Base-by-base conservation (phyloP, 2,888 invertebrate species). In the Electrophaes corylata region DNA sequence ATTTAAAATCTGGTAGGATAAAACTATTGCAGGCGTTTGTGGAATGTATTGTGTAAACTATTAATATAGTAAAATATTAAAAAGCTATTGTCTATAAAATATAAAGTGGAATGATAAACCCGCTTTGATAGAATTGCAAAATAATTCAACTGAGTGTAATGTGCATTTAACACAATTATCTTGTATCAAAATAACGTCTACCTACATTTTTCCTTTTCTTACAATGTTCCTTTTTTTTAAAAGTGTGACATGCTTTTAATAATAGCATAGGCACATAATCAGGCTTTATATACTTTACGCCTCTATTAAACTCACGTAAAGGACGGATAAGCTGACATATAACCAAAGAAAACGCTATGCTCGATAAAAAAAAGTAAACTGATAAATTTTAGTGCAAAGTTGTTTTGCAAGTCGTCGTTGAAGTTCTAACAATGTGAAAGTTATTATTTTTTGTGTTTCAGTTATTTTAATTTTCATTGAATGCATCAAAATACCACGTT, bases 291-390 rank as follows among this genome's bases (percentile, higher is more conserved):
- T 86, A 73, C 67, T 60, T 69, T 79, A 67, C 39, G 16, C n/a
- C n/a, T 35, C 33, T 68, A 67, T 29, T 67, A 63, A 70, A 69
- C 57, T 66, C 64, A 62, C 55, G 39, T 29, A 76, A 76, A 83
- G 89, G 90, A 89, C 90, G 90, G 90, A 88, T 75, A 69, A 85
- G 84, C 87, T 84, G 79, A 73, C 71, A 64, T 73, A 12, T 29
- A 48, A 26, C 14, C 18, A 8, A 43, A 16, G 14, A 44, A 44
- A 4, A n/a, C n/a, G n/a, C n/a, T n/a, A n/a, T n/a, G n/a, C n/a
- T n/a, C n/a, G n/a, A n/a, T n/a, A n/a, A n/a, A n/a, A n/a, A n/a
- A n/a, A n/a, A n/a, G n/a, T n/a, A n/a, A n/a, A n/a, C n/a, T n/a
- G n/a, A n/a, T n/a, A n/a, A n/a, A n/a, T n/a, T n/a, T n/a, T n/a